Evolutionary conservation across 2,797 vertebrate species (phyloP).

Genomic region (Zenarchopterus dispar): DNA sequence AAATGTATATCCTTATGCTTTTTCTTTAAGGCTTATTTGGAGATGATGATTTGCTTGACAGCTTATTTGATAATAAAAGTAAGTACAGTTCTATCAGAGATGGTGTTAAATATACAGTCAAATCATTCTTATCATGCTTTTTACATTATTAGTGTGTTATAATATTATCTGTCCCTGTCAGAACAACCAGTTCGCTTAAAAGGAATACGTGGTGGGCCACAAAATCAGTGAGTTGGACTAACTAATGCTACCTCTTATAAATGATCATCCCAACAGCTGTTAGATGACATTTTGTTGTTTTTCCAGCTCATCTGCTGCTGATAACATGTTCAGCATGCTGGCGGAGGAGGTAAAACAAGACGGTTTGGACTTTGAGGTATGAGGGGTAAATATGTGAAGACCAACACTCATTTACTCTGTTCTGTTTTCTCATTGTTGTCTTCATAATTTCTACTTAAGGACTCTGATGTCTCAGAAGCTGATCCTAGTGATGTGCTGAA

Average conservation of each 20-base stretch:
- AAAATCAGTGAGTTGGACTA: slow-evolving; percentile 41
- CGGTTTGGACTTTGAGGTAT: slow-evolving; percentile 76
- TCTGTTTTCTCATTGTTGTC: not conserved
- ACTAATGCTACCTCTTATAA: not conserved
- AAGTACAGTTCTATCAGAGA: slow-evolving; percentile 27
- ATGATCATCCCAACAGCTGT: not conserved
- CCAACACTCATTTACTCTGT: not conserved
- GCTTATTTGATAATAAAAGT: slow-evolving; percentile 79
- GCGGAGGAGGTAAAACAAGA: slow-evolving; percentile 71
- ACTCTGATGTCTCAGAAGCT: slow-evolving; percentile 82
- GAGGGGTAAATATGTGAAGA: slow-evolving; percentile 18
- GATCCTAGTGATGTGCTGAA: slow-evolving; percentile 83
- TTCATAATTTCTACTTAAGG: slow-evolving; percentile 64
- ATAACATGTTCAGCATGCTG: slow-evolving; percentile 80
- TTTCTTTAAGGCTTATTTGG: no score
- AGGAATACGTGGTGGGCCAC: slow-evolving; percentile 15
- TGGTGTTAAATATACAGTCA: not conserved
- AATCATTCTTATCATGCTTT: not conserved
- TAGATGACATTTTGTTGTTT: not conserved
- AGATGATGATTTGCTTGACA: slow-evolving; percentile 79
- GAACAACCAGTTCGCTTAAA: slow-evolving; percentile 36
- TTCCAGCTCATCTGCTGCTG: slow-evolving; percentile 78
- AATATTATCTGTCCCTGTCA: slow-evolving; percentile 24
- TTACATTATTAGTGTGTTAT: not conserved
- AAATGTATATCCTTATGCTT: no score